Base-by-base conservation (phyloP, 2,888 invertebrate genomes). In the Deilephila porcellus region DNA sequence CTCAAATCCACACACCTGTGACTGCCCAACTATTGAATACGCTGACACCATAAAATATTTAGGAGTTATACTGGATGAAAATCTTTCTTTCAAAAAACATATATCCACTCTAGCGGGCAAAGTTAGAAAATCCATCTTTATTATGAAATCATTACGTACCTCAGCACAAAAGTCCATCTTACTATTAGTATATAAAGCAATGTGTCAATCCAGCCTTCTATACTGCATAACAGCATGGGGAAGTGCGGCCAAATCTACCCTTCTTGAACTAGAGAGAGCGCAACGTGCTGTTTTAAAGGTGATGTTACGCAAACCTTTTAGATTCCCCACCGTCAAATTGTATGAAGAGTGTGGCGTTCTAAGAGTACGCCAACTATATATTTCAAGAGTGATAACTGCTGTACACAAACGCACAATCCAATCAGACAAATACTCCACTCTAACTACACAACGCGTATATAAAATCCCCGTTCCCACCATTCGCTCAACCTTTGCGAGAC, bases 271-370 rank as follows among this genome's bases (percentile, higher is more conserved):
- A 20, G 60, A 60, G 19, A 60, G 60, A 20, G 60, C 60, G 7
- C 60, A 60, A 25, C 60, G 60, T 60, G 60, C 60, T 11, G 60
- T 60, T 1, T 60, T 60, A 60, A 60, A 60, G 60, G 60, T 25
- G 8, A 60, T 60, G 60, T 8, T 60, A 20, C 60, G 60, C 7
- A 60, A 60, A 60, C 11, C n/a, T 20, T 60, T 60, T 60, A 60
- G 60, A 60, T 60, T 60, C 8, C 20, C 60, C 0, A 60, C 60
- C 8, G 60, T 25, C 20, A 20, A 5, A 20, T 7, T 60, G 3
- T 60, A 60, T 60, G 8, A 60, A 60, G 60, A 60, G 4, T 20
- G 60, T 20, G 60, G 20, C 20, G 20, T 60, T 7, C 20, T 60
- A 8, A 4, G 60, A 7, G 60, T 60, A 11, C n/a, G 60, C 3